A percentile compares a stretch with the other conserved stretches of the same genome.
phyloP scores from a whole-genome alignment of 37 sponge, comb jelly and placozoan genomes.

The Chondrilla cf. caribensis region DNA sequence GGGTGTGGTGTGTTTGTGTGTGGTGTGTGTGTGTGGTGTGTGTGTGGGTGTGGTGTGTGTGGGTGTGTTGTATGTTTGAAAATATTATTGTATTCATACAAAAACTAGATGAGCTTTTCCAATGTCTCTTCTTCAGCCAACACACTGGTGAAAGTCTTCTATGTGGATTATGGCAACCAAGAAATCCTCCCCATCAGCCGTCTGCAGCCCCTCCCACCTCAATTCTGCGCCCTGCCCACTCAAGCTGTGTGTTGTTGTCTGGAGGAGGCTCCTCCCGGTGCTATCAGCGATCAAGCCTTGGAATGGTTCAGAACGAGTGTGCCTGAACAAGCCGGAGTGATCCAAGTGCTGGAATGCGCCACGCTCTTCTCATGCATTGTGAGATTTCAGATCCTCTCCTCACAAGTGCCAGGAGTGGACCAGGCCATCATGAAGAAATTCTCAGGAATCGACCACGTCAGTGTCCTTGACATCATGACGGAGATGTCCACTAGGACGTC shows the following conservation, averaged over 20 bases:
- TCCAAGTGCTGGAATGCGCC: conserved; percentile 4
- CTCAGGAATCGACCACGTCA: neutral
- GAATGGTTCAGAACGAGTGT: neutral
- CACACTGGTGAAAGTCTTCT: conserved; percentile 17
- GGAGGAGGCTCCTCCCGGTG: neutral
- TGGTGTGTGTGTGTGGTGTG: too few relatives aligned
- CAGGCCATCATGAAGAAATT: neutral
- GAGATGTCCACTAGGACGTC: neutral
- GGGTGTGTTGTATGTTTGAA: too few relatives aligned
- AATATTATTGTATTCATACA: too few relatives aligned
- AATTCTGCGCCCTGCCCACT: conserved; percentile 21
- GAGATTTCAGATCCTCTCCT: neutral
- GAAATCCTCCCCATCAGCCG: conserved; percentile 10
- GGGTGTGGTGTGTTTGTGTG: too few relatives aligned
- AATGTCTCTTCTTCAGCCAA: neutral
- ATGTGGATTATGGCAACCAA: conserved; percentile 41
- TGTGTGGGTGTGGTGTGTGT: too few relatives aligned
- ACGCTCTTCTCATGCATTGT: neutral
- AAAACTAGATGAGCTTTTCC: too few relatives aligned
- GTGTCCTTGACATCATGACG: neutral
- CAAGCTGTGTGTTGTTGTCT: conserved; percentile 31
- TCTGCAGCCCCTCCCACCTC: neutral
- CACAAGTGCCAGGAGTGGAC: neutral
- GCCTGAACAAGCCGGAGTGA: neutral
- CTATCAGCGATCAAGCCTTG: neutral